Percentiles rank a stretch among this genome's conserved stretches.
phyloP scores from a whole-genome alignment of 2,113 vertebrate species.

The Eptesicus fuscus region DNA sequence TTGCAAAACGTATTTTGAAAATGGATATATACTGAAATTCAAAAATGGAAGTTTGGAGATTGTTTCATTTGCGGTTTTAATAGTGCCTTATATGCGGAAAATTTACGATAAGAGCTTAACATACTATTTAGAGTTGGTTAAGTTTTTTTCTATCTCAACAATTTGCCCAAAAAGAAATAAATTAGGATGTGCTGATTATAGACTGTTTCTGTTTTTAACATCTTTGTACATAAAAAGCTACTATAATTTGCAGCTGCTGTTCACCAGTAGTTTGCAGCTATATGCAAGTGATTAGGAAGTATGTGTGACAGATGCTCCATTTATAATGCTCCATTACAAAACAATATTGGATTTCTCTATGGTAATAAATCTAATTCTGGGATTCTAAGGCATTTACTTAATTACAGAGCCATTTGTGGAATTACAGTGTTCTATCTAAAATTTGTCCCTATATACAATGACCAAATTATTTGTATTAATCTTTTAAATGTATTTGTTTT shows the following conservation, averaged over 20 bases:
- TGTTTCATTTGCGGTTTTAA: constrained; percentile 43
- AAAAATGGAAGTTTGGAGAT: constrained; percentile 24
- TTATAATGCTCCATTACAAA: not conserved
- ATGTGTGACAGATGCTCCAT: not conserved
- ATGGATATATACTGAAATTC: not conserved
- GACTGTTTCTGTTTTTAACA: constrained; percentile 6
- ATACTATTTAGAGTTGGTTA: not conserved
- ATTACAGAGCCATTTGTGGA: constrained; percentile 5
- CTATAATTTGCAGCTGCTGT: constrained; percentile 29
- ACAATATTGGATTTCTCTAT: not conserved
- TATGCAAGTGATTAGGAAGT: constrained; percentile 12
- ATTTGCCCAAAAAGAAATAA: constrained; percentile 22
- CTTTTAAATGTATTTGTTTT: constrained; percentile 4
- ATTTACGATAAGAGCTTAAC: not conserved
- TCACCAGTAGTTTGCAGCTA: constrained; percentile 36
- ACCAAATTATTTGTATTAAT: constrained; percentile 10
- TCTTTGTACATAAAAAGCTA: not conserved
- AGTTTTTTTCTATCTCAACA: not conserved
- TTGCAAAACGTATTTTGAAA: constrained; percentile 33
- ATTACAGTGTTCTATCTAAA: not conserved
- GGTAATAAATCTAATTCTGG: not conserved
- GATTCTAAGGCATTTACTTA: constrained; percentile 8
- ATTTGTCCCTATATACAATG: not conserved
- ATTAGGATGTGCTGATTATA: not conserved
- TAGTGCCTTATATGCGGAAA: not conserved